Conservation (phyloP, 2,113 vertebrate species). For the Antechinus stuartii region DNA sequence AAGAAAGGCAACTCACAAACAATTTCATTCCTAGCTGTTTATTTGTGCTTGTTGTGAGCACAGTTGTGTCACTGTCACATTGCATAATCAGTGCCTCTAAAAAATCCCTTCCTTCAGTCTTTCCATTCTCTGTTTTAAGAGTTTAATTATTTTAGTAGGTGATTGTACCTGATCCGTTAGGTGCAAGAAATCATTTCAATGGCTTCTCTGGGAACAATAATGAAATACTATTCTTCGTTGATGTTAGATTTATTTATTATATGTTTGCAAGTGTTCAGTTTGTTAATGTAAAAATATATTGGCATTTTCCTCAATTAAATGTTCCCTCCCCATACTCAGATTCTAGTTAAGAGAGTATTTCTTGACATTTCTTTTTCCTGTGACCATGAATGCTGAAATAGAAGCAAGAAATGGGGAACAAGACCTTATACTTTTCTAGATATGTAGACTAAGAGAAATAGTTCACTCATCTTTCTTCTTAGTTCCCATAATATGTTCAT, state of each 20-base stretch:
- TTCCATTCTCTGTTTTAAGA: background rate
- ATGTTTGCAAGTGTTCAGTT: conserved; percentile 62
- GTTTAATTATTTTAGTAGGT: conserved; percentile 66
- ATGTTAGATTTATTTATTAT: conserved; percentile 62
- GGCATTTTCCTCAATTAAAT: conserved; percentile 45
- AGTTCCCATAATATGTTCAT: background rate
- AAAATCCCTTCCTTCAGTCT: background rate
- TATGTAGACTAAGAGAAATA: background rate
- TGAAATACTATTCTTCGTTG: conserved; percentile 62
- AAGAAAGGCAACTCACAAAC: conserved; percentile 38
- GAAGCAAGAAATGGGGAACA: background rate
- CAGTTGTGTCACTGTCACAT: conserved; percentile 9
- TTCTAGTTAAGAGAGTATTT: conserved; percentile 54
- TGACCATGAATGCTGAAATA: background rate
- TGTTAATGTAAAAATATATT: conserved; percentile 62
- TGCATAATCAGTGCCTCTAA: conserved; percentile 35
- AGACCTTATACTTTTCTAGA: background rate
- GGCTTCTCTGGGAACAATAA: conserved; percentile 72
- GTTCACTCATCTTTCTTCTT: background rate
- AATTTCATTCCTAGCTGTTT: conserved; percentile 36
- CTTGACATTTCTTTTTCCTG: background rate
- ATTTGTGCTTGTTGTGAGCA: conserved; percentile 23
- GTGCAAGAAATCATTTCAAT: conserved; percentile 57
- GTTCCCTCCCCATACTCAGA: background rate
- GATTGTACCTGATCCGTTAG: conserved; percentile 61